Evolutionary conservation across 1,140 invertebrate genomes (phyloP), one percentile per base, ranked within the genome.

Genomic region (Manduca sexta): DNA sequence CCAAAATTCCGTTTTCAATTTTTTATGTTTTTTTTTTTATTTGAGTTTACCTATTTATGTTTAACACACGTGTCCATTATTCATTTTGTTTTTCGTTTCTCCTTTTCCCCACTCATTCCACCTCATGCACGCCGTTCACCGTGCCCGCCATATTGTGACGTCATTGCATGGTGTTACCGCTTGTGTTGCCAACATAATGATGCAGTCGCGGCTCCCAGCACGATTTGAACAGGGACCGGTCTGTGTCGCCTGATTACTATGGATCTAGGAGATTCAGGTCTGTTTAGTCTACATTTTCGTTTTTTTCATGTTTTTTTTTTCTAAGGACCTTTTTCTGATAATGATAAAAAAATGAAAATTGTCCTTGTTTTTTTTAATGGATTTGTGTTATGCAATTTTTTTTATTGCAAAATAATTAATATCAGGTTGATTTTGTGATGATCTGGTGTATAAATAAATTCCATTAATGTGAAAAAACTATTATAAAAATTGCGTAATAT

Each of bases 251-350:
- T 46, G 91, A 92, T 77, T 87, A 84, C 64, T 88, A 89, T 63
- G 89, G 90, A 69, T 87, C 87, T 57, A 88, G 90, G 72, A 89
- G 90, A 60, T 90, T 90, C 88, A 91, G 91, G 91, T 92, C 70
- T 78, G 83, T 87, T 80, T 62, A 16, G 21, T n/a, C n/a, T n/a
- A 26, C 21, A 26, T 52, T 30, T 60, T 65, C 33, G 29, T 56
- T 72, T 52, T 41, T 62, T 60, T 65, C 45, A 30, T 41, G 30
- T 15, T 46, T 53, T 56, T 43, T 45, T 18, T 13, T 45, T 37
- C 3, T 49, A 47, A 49, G 14, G 35, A 56, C 46, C 39, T 48
- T 55, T 30, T 39, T 44, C 0, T 2, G 21, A 26, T 5, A 26
- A 26, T 3, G 21, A 8, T 26, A 21, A n/a, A n/a, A n/a, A n/a